Percentiles rank a stretch among this genome's conserved stretches.
Conservation (phyloP, 1,140 invertebrate genomes). For the Drosophila subpulchrella region DNA sequence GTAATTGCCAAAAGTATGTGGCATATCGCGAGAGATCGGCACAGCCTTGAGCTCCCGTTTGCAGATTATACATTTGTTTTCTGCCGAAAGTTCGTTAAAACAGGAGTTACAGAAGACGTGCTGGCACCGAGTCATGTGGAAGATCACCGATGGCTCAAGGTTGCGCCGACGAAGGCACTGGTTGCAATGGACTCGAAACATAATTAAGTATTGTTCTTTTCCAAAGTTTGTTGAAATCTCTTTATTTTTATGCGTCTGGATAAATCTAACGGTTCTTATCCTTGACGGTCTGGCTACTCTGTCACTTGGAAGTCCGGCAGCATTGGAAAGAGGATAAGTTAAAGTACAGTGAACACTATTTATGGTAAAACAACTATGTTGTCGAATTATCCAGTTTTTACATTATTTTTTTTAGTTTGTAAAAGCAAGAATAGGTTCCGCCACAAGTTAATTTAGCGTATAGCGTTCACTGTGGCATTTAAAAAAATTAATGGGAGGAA, state of each 20-base stretch:
- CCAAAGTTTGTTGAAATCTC: neutral
- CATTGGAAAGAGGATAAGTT: neutral
- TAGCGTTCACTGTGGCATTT: neutral
- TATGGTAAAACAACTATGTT: neutral
- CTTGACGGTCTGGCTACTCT: neutral
- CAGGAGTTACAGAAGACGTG: constrained; percentile 49
- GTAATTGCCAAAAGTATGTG: constrained; percentile 37
- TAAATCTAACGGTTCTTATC: constrained; percentile 26
- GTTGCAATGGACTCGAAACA: constrained; percentile 59
- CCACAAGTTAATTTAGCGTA: neutral
- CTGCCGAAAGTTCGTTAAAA: neutral
- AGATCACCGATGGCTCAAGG: neutral
- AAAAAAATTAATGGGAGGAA: neutral
- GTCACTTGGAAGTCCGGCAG: neutral
- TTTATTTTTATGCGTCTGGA: neutral
- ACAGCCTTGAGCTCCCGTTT: neutral
- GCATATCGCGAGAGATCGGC: constrained; percentile 38
- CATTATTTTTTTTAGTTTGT: neutral
- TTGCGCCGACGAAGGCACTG: constrained; percentile 26
- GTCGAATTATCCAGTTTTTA: neutral
- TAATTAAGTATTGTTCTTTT: neutral
- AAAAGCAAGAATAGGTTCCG: neutral
- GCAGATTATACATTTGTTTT: constrained; percentile 45
- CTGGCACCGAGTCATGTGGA: constrained; percentile 48
- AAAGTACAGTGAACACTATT: neutral